Evolutionary conservation across 2,888 invertebrate genomes (phyloP).

Genomic region (Lochmaea capreae): DNA sequence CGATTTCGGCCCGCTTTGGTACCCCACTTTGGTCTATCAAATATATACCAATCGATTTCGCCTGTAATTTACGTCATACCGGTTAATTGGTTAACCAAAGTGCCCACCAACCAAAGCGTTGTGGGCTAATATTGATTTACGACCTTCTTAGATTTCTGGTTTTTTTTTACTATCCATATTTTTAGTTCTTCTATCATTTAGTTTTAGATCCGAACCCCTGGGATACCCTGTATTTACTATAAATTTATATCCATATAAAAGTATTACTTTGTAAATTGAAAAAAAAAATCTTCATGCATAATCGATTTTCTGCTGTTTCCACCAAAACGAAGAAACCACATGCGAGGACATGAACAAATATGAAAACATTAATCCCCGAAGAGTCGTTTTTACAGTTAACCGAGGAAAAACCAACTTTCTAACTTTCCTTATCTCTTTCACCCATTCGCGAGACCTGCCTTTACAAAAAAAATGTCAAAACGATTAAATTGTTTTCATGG

Average conservation of each 20-base stretch:
- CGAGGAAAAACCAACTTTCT: constrained; percentile 12
- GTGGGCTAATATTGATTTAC: too few species aligned
- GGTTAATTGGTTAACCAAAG: too few species aligned
- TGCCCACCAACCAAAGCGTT: too few species aligned
- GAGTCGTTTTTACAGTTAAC: constrained; percentile 11
- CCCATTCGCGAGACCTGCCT: constrained; percentile 9
- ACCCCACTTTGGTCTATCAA: too few species aligned
- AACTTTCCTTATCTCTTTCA: constrained; percentile 18
- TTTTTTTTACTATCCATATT: too few species aligned
- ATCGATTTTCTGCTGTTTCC: constrained; percentile 13
- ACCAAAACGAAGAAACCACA: background rate
- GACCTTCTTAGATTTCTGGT: too few species aligned
- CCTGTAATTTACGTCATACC: too few species aligned
- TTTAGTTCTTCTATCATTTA: too few species aligned
- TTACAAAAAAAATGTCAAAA: constrained; percentile 18
- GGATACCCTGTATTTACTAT: background rate
- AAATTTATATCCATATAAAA: background rate
- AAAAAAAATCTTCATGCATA: constrained; percentile 4
- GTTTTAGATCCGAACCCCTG: too few species aligned
- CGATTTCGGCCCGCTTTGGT: too few species aligned
- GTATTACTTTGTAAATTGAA: background rate
- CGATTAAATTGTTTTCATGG: constrained; percentile 20
- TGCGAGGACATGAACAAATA: constrained; percentile 17
- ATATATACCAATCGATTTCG: too few species aligned
- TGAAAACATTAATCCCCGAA: constrained; percentile 19